phyloP scores from a whole-genome alignment of 2,888 invertebrate species.

The Drosophila crucigera region DNA sequence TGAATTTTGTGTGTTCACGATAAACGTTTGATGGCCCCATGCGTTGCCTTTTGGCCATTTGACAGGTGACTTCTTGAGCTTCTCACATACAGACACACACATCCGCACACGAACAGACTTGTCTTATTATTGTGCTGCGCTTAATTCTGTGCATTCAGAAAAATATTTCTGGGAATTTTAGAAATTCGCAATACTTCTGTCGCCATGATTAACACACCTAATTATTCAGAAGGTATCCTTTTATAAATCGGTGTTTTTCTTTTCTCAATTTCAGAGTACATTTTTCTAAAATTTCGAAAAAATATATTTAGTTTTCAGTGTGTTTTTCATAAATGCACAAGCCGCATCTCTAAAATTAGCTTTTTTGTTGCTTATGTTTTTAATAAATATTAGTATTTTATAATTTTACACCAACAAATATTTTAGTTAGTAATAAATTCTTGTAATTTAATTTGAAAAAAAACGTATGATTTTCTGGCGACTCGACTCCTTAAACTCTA shows the following conservation, averaged over 20 bases:
- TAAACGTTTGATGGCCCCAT: constrained; percentile 56
- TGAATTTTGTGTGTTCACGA: constrained; percentile 39
- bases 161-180: neutral
- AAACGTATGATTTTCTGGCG: no score
- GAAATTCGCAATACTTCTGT: neutral
- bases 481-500: no score
- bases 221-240: neutral
- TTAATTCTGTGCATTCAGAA: neutral
- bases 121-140: neutral
- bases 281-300: neutral
- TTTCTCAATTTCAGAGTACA: neutral
- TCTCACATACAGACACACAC: neutral
- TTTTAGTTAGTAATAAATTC: no score
- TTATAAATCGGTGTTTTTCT: neutral
- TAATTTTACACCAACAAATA: no score
- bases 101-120: neutral
- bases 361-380: neutral
- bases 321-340: neutral
- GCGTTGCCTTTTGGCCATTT: constrained; percentile 35
- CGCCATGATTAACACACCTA: neutral
- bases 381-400: no score
- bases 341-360: neutral
- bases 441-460: no score
- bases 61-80: constrained; percentile 42
- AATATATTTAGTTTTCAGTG: neutral